These are phyloP conservation scores for Poeciliopsis presidionis DNA, from an alignment of 2,797 vertebrate genomes.

Conservation along the genomic window DNA sequence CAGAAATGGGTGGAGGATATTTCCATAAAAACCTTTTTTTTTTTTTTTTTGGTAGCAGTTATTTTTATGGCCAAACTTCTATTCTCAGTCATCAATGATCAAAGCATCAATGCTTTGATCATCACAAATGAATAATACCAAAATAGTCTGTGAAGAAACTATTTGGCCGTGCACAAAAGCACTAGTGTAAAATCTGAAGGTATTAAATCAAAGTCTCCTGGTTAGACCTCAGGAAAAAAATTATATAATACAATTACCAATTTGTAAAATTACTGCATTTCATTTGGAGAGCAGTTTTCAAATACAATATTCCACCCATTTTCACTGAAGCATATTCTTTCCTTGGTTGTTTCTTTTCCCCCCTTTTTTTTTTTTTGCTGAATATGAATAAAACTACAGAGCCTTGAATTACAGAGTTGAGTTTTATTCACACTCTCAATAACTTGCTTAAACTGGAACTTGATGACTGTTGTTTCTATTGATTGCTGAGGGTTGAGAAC, in stretches of 20 bases:
- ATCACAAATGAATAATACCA: neutral
- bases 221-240: neutral
- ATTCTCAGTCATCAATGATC: neutral
- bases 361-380: neutral
- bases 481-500: neutral
- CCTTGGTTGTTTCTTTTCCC: neutral
- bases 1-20: neutral
- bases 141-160: neutral
- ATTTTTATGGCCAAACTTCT: neutral
- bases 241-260: neutral
- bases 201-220: neutral
- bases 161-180: neutral
- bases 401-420: neutral
- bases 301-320: conserved; percentile 3
- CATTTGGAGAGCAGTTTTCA: neutral
- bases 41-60: neutral
- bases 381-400: neutral
- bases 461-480: neutral
- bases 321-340: neutral
- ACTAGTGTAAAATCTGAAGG: neutral
- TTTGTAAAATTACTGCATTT: neutral
- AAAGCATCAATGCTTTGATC: neutral
- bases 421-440: neutral
- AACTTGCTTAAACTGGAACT: neutral
- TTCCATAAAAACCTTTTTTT: neutral